Evolutionary conservation across 1,140 invertebrate genomes (phyloP).

Genomic region (Orchesella cincta): DNA sequence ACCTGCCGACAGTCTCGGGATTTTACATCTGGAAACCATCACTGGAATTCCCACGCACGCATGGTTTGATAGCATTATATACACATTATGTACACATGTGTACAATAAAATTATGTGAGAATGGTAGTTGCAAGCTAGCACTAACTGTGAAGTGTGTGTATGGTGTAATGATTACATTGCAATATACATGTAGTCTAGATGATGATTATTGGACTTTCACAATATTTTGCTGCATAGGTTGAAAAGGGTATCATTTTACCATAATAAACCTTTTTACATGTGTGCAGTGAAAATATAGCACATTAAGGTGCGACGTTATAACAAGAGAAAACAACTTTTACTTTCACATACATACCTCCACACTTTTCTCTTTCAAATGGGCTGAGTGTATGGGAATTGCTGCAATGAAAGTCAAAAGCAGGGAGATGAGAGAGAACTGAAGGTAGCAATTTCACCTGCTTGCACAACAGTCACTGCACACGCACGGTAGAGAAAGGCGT

Average conservation of each 20-base stretch:
- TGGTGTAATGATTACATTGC: neutral
- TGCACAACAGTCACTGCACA: neutral
- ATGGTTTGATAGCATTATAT: too few species aligned
- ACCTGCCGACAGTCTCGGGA: too few species aligned
- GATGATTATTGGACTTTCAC: neutral
- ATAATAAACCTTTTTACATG: neutral
- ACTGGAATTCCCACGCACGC: neutral
- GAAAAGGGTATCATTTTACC: constrained; percentile 14
- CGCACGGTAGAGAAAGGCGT: neutral
- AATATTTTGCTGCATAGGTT: neutral
- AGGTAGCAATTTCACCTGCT: constrained; percentile 12
- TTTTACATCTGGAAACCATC: neutral
- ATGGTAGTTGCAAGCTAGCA: neutral
- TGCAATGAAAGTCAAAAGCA: constrained; percentile 26
- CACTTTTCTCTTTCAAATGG: neutral
- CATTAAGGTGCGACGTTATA: neutral
- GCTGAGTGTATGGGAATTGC: neutral
- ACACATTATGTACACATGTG: too few species aligned
- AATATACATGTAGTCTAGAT: neutral
- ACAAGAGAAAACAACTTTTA: neutral
- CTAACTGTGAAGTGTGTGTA: neutral
- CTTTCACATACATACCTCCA: neutral
- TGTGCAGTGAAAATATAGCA: neutral
- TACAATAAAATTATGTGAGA: neutral
- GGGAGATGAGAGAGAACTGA: neutral